Evolutionary conservation across 2,888 invertebrate genomes (phyloP).

Genomic region (Strigamia crassipes): DNA sequence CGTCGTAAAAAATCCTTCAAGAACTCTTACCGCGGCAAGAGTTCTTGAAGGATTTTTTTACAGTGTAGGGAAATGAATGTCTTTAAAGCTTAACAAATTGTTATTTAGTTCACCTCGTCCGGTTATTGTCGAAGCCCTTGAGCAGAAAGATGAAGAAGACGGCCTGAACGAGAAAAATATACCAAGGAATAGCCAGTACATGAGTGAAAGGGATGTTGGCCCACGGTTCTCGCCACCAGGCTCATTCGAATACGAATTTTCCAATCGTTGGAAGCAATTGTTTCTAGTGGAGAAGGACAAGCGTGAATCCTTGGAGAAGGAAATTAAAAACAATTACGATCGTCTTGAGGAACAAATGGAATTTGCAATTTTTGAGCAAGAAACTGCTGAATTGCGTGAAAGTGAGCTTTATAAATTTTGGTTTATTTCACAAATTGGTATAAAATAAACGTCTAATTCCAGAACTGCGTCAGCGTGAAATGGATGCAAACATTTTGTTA

Average conservation of each 20-base stretch:
- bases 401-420: conserved; percentile 63
- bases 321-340: conserved; percentile 86
- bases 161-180: conserved; percentile 76
- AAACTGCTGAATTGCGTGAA: conserved; percentile 91
- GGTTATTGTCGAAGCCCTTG: conserved; percentile 89
- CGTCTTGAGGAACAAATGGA: conserved; percentile 97
- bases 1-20: no score
- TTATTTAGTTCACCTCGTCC: conserved; percentile 79
- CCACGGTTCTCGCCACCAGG: conserved; percentile 87
- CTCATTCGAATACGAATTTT: conserved; percentile 95
- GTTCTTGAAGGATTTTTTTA: no score
- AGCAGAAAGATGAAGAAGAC: conserved; percentile 89
- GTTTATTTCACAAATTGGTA: background rate
- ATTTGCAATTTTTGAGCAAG: conserved; percentile 93
- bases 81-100: background rate
- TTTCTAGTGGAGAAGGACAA: conserved; percentile 90
- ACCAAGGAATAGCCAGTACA: conserved; percentile 79
- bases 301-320: conserved; percentile 83
- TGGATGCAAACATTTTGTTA: conserved; percentile 60
- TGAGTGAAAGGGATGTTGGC: conserved; percentile 81
- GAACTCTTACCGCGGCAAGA: no score
- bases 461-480: conserved; percentile 78
- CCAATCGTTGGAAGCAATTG: conserved; percentile 94
- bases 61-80: no score
- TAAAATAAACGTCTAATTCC: background rate